Evolutionary conservation across 2,888 invertebrate genomes (phyloP).

Genomic region (Liopterus haemorrhoidalis): DNA sequence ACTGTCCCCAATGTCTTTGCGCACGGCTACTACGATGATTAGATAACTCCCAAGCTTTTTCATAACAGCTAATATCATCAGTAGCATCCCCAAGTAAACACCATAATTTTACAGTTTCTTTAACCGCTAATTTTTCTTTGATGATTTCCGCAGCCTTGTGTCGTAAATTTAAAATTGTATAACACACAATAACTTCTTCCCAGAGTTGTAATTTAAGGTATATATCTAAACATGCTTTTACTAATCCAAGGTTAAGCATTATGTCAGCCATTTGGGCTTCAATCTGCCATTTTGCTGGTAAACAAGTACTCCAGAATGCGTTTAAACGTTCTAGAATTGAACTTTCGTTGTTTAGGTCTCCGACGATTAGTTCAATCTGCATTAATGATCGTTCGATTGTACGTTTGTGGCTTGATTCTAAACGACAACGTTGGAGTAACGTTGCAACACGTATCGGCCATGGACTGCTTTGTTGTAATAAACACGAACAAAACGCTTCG

Average conservation of each 20-base stretch:
- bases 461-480: slow-evolving; percentile 60
- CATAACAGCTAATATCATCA: slow-evolving; percentile 72
- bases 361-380: slow-evolving; percentile 76
- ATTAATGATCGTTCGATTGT: slow-evolving; percentile 83
- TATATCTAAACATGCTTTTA: slow-evolving; percentile 77
- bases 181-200: slow-evolving; percentile 91
- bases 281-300: slow-evolving; percentile 71
- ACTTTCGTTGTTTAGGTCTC: slow-evolving; percentile 46
- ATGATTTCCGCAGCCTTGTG: slow-evolving; percentile 92
- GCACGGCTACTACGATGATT: slow-evolving; percentile 73
- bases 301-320: slow-evolving; percentile 64
- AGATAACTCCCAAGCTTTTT: slow-evolving; percentile 88
- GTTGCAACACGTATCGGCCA: slow-evolving; percentile 74
- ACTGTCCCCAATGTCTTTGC: slow-evolving; percentile 83
- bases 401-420: slow-evolving; percentile 72
- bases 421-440: slow-evolving; percentile 65
- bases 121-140: slow-evolving; percentile 66
- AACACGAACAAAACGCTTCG: slow-evolving; percentile 50
- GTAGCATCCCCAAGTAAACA: slow-evolving; percentile 74
- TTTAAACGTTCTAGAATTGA: slow-evolving; percentile 49
- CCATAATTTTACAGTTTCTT: slow-evolving; percentile 78
- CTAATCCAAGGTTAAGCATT: slow-evolving; percentile 71
- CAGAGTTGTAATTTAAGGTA: slow-evolving; percentile 73
- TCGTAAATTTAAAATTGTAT: slow-evolving; percentile 71
- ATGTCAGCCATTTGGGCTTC: slow-evolving; percentile 72